Percentiles rank a stretch among this genome's conserved stretches.
Evolutionary conservation across 2,888 invertebrate species (phyloP).

Genomic region (Ormyrus pomaceus): DNA sequence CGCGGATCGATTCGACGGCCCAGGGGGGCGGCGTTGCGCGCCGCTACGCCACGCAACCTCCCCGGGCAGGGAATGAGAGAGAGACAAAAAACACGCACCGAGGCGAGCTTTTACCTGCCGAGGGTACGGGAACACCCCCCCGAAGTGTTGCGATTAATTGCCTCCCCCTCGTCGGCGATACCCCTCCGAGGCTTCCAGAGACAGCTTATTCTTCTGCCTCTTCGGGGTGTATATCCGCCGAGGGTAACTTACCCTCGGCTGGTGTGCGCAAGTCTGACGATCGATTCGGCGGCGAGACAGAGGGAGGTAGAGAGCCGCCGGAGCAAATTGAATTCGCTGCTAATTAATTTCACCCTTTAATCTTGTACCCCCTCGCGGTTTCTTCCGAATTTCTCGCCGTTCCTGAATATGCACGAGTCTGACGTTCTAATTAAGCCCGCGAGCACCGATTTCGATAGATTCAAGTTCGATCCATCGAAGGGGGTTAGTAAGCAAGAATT

Average conservation of each 20-base stretch:
- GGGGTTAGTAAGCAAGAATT: no score
- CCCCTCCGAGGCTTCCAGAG: no score
- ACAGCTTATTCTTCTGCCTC: no score
- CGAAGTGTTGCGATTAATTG: no score
- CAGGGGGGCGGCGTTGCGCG: neutral
- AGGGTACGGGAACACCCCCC: constrained; percentile 38
- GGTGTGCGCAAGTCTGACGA: neutral
- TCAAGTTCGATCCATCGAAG: no score
- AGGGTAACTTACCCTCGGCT: constrained; percentile 24
- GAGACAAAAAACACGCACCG: neutral
- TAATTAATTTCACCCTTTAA: constrained; percentile 18
- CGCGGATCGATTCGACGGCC: constrained; percentile 29
- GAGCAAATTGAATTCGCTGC: constrained; percentile 15
- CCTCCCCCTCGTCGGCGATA: no score
- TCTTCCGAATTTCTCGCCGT: neutral
- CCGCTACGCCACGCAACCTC: constrained; percentile 23
- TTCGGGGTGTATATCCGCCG: neutral
- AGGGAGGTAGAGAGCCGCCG: neutral
- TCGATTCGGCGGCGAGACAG: neutral
- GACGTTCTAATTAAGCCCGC: no score
- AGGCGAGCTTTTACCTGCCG: constrained; percentile 40
- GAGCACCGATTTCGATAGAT: no score
- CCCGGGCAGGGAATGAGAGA: neutral
- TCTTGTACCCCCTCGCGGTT: neutral
- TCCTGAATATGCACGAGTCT: no score